These are phyloP conservation scores for Apotomis turbidana DNA, from an alignment of 2,888 invertebrate genomes.

Conservation along the genomic window DNA sequence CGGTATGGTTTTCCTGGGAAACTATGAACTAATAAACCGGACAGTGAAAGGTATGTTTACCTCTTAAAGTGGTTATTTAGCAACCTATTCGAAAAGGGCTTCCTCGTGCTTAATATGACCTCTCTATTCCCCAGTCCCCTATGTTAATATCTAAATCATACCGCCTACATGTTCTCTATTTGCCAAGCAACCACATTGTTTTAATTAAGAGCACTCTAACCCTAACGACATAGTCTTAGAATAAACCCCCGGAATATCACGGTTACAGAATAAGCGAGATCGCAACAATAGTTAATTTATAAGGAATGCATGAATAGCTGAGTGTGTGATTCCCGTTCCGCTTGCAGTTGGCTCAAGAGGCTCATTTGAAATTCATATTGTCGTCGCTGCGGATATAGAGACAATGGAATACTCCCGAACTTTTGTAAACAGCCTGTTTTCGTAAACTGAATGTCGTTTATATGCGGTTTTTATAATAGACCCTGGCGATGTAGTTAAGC, in stretches of 20 bases:
- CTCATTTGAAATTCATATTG: conserved; percentile 70
- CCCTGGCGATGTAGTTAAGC: not conserved
- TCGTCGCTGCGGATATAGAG: conserved; percentile 48
- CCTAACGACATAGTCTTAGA: conserved; percentile 18
- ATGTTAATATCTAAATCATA: conserved; percentile 32
- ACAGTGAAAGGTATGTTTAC: too few species aligned
- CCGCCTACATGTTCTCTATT: conserved; percentile 19
- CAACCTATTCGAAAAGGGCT: too few species aligned
- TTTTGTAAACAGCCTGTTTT: conserved; percentile 26
- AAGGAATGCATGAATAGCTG: conserved; percentile 65
- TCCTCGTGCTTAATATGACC: too few species aligned
- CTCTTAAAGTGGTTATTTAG: too few species aligned
- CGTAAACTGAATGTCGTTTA: conserved; percentile 16
- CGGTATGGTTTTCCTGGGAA: too few species aligned
- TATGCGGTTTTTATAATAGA: conserved; percentile 1
- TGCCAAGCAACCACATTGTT: conserved; percentile 37
- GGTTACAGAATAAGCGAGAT: conserved; percentile 35
- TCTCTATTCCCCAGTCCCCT: conserved; percentile 24
- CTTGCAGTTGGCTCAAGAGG: conserved; percentile 61
- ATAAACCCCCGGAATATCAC: conserved; percentile 12
- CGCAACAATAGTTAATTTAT: conserved; percentile 59
- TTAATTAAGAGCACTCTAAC: conserved; percentile 33
- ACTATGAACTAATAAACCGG: too few species aligned
- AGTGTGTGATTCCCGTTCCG: conserved; percentile 57
- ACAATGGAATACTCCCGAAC: conserved; percentile 38